Conservation (phyloP, 1,140 invertebrate genomes). For the Procambarus clarkii region DNA sequence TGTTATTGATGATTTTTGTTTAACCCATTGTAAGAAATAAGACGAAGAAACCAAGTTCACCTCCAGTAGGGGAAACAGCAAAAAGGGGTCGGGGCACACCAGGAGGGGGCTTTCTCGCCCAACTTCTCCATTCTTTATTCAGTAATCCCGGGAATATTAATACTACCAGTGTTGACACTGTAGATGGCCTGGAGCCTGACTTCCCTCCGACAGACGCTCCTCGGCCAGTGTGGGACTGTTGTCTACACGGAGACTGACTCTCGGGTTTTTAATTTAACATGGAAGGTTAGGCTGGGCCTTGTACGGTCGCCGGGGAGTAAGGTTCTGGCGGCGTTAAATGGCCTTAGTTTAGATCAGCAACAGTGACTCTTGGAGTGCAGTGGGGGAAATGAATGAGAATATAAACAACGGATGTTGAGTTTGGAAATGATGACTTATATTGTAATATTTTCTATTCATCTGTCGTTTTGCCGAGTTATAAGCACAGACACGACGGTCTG, state of each 20-base stretch:
- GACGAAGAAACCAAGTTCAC: not conserved
- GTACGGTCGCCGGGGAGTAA: too few relatives aligned
- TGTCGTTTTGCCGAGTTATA: too few relatives aligned
- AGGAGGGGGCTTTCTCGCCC: not conserved
- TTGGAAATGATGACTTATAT: too few relatives aligned
- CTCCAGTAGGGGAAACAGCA: not conserved
- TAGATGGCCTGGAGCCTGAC: not conserved
- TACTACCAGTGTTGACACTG: constrained; percentile 47
- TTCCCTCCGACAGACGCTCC: not conserved
- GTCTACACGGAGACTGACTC: not conserved
- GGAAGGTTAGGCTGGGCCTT: too few relatives aligned
- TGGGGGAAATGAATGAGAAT: too few relatives aligned
- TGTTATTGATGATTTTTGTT: too few relatives aligned
- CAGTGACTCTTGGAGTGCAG: too few relatives aligned
- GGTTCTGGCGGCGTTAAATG: too few relatives aligned
- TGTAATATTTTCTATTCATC: too few relatives aligned
- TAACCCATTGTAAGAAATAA: not conserved
- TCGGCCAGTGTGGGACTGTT: not conserved
- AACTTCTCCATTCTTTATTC: constrained; percentile 20
- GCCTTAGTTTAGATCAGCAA: too few relatives aligned
- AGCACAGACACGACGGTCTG: too few relatives aligned
- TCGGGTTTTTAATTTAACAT: not conserved
- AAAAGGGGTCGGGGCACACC: not conserved
- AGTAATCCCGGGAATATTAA: constrained; percentile 47
- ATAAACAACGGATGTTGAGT: too few relatives aligned